These are phyloP conservation scores for Hydrozoanthus gracilis DNA, from an alignment of 92 coral and sea anemone species.

Conservation along the genomic window DNA sequence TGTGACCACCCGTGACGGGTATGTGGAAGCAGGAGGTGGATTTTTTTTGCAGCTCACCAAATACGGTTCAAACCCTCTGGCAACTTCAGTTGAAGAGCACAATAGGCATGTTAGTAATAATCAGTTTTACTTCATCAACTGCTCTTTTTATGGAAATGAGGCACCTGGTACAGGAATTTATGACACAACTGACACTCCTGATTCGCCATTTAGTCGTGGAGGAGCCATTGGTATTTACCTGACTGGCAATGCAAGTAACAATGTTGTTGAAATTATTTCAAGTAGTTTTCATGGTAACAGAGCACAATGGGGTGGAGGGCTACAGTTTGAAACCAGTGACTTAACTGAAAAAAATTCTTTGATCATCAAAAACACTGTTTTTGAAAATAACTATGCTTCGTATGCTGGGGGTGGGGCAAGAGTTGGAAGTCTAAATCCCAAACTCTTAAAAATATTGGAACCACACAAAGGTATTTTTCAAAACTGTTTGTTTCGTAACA, in stretches of 20 bases:
- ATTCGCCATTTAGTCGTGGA: constrained; percentile 59
- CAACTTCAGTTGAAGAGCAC: constrained; percentile 62
- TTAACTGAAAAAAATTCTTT: constrained; percentile 45
- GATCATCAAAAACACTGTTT: constrained; percentile 37
- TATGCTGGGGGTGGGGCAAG: constrained; percentile 65
- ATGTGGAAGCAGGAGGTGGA: constrained; percentile 68
- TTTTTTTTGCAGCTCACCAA: constrained; percentile 66
- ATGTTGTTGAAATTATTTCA: constrained; percentile 47
- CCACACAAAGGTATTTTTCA: constrained; percentile 53
- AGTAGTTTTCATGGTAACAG: constrained; percentile 53
- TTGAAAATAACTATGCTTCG: constrained; percentile 49
- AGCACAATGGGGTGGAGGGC: constrained; percentile 67
- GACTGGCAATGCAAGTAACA: constrained; percentile 52
- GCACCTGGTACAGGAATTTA: constrained; percentile 53
- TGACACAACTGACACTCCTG: constrained; percentile 33
- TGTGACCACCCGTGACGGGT: constrained; percentile 34
- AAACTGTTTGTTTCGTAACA: constrained; percentile 53
- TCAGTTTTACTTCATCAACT: constrained; percentile 55
- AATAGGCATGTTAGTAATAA: constrained; percentile 69
- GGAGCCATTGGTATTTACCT: constrained; percentile 56
- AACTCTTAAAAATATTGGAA: background rate
- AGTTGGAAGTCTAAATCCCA: constrained; percentile 39
- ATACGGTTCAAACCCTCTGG: constrained; percentile 62
- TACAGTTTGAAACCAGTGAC: constrained; percentile 51
- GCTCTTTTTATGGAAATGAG: constrained; percentile 68